Percentiles rank a stretch among this genome's conserved stretches.
Conservation (phyloP, 2,113 vertebrate species). For the Tricholaema leucomelas region DNA sequence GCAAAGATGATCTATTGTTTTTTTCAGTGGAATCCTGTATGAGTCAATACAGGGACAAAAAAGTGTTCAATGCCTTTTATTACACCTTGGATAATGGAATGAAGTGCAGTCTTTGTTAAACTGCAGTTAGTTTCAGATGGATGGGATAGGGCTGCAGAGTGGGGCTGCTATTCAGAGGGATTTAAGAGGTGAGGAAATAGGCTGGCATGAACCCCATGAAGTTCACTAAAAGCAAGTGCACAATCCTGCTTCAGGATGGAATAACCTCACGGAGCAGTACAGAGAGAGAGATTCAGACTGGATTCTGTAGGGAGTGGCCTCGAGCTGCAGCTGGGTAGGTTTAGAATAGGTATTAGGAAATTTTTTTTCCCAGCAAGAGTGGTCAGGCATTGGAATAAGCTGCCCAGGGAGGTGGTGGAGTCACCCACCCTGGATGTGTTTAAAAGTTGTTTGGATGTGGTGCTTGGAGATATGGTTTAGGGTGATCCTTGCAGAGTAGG, state of each 20-base stretch:
- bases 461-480: too few species aligned
- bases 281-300: neutral
- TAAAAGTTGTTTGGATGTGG: too few species aligned
- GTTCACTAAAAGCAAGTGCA: neutral
- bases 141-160: too few species aligned
- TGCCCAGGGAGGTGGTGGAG: too few species aligned
- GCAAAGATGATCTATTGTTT: neutral
- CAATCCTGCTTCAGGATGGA: neutral
- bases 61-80: neutral
- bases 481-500: too few species aligned
- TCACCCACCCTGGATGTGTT: too few species aligned
- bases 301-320: too few species aligned
- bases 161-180: neutral
- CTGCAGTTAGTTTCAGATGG: neutral
- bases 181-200: neutral
- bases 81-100: accelerated
- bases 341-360: too few species aligned
- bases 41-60: neutral
- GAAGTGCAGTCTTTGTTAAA: neutral
- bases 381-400: too few species aligned
- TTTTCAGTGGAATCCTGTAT: neutral
- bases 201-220: too few species aligned
- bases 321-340: too few species aligned
- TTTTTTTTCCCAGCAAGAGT: too few species aligned
- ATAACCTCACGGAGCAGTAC: neutral